Conservation (phyloP, 2,113 vertebrate species). For the Eulemur macaco region DNA sequence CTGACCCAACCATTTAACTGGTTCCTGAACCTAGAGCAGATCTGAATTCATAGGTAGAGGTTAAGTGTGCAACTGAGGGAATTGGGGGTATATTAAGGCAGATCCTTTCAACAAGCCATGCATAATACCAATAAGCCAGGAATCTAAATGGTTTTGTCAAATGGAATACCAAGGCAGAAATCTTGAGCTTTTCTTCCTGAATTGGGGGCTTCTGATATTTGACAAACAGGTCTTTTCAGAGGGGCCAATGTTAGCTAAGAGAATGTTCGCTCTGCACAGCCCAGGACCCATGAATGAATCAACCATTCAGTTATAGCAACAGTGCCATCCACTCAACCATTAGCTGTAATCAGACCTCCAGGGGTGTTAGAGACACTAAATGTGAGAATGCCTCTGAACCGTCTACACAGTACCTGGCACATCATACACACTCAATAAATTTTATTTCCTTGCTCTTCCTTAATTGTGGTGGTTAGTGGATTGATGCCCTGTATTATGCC, state of each 20-base stretch:
- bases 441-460: neutral
- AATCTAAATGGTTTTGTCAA: neutral
- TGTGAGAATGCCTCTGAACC: neutral
- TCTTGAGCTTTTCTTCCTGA: constrained; percentile 2
- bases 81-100: neutral
- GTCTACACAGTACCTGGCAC: neutral
- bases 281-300: neutral
- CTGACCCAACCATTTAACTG: neutral
- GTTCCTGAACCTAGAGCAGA: neutral
- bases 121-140: neutral
- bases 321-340: neutral
- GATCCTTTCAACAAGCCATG: neutral
- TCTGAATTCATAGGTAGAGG: neutral
- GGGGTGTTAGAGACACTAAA: neutral
- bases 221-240: neutral
- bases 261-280: neutral
- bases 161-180: neutral
- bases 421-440: neutral
- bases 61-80: neutral
- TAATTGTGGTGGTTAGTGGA: neutral
- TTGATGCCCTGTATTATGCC: neutral
- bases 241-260: neutral
- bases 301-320: neutral
- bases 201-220: neutral
- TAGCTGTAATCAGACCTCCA: neutral